These are phyloP conservation scores for Trichosurus vulpecula DNA, from an alignment of 2,797 vertebrate species.

Conservation along the genomic window DNA sequence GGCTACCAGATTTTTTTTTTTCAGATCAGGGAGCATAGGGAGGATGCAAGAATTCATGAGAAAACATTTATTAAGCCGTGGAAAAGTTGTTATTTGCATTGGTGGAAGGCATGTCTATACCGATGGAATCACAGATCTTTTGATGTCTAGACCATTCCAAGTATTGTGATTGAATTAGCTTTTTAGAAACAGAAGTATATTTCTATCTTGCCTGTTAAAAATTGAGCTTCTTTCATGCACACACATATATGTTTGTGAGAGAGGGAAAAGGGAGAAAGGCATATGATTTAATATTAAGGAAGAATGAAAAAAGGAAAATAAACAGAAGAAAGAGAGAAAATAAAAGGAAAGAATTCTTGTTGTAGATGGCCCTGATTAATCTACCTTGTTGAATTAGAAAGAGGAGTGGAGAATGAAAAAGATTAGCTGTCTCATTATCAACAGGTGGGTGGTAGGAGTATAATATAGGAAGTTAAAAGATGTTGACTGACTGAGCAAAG, in stretches of 20 bases:
- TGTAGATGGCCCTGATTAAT: neutral
- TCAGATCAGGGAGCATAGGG: too few species aligned
- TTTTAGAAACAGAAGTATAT: slow-evolving; percentile 32
- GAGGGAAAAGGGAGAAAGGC: too few species aligned
- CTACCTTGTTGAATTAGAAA: neutral
- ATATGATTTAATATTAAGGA: too few species aligned
- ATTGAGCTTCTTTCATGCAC: neutral
- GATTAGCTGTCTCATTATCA: neutral
- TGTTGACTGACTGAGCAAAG: neutral
- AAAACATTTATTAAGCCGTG: neutral
- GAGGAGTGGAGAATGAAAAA: neutral
- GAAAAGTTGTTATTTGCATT: neutral
- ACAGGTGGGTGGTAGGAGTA: neutral
- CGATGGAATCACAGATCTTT: neutral
- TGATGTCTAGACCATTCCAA: neutral
- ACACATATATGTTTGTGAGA: neutral
- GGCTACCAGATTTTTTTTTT: neutral
- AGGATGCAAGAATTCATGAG: neutral
- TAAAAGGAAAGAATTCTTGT: neutral
- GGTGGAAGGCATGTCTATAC: neutral
- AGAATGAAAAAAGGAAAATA: too few species aligned
- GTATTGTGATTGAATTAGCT: slow-evolving; percentile 1
- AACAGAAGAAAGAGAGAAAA: slow-evolving; percentile 1
- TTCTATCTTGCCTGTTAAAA: neutral
- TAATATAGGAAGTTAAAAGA: neutral